phyloP scores from a whole-genome alignment of 2,888 invertebrate species.

The Amphimallon solstitiale region DNA sequence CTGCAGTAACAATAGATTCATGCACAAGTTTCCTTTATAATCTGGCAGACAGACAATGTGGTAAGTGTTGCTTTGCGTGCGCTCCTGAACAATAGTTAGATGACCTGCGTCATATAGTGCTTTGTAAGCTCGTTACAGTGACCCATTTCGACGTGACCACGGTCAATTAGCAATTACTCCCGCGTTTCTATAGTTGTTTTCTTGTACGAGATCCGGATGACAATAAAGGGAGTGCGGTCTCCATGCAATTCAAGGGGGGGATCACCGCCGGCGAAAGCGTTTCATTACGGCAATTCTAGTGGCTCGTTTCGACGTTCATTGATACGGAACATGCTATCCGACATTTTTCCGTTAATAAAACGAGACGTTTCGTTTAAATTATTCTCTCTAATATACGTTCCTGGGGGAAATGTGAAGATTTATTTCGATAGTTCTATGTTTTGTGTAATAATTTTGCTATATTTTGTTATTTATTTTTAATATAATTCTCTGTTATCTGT shows the following conservation, averaged over 20 bases:
- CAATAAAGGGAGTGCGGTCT: slow-evolving; percentile 27
- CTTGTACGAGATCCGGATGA: slow-evolving; percentile 17
- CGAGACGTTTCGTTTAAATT: too few relatives aligned
- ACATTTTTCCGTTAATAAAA: neutral
- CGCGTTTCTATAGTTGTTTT: slow-evolving; percentile 27
- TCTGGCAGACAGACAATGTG: slow-evolving; percentile 1
- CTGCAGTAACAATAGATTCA: slow-evolving; percentile 1
- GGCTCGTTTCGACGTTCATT: neutral
- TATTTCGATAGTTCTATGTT: too few relatives aligned
- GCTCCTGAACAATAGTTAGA: slow-evolving; percentile 24
- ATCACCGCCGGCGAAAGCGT: slow-evolving; percentile 4
- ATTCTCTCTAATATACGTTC: too few relatives aligned
- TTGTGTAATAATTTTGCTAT: too few relatives aligned
- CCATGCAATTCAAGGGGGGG: slow-evolving; percentile 18
- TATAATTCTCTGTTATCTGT: too few relatives aligned
- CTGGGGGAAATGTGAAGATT: too few relatives aligned
- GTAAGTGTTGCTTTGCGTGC: slow-evolving; percentile 23
- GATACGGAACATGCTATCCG: slow-evolving; percentile 3
- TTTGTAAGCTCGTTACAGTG: slow-evolving; percentile 29
- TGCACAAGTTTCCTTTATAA: neutral
- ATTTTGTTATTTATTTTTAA: too few relatives aligned
- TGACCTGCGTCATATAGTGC: slow-evolving; percentile 14
- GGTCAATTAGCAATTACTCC: slow-evolving; percentile 30
- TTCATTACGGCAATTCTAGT: neutral
- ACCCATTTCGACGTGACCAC: slow-evolving; percentile 31